Base-by-base conservation (phyloP, 2,113 vertebrate genomes). In the Semicossyphus pulcher region DNA sequence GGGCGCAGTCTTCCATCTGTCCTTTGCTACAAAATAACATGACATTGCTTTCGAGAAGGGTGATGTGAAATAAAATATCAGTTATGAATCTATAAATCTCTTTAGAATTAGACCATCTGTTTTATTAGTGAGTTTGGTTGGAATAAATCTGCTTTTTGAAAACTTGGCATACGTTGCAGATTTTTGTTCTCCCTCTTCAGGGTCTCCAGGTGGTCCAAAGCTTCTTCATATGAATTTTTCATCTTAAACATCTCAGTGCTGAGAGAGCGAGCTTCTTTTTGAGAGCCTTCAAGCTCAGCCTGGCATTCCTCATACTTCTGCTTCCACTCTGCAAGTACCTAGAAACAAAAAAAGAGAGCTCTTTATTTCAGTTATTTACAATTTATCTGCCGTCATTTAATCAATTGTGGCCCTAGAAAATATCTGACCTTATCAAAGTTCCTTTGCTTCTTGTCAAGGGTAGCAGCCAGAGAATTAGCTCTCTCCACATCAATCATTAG, bases 151-250 rank as follows among this genome's bases (percentile, higher is more conserved):
- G 42, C 18, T 44, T 59, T 69, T 25, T 12, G 6, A 25, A 66
- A 72, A 47, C 4, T 51, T 36, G 49, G 53, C 87, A n/a, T 90
- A 93, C 93, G 92, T 73, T 94, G 93, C 29, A 94, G 87, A 25
- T 92, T 94, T 29, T 94, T 94, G 86, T 93, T 94, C 78, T 98
- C 92, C 90, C 96, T 86, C 87, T 95, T 96, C 63, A 95, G 49
- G 1, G 94, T 95, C 85, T 96, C 95, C 4, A 97, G 89, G 0
- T 96, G 95, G 60, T 96, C 95, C 58, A 96, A 80, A 76, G 92
- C 71, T 84, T 97, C 95, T 80, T 96, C 94, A 4, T 95, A 96
- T 28, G 94, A 93, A 3, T 94, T 96, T 72, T 95, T 97, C 92
- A 96, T 80, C 78, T 96, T 96, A 63, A 96, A 96, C 76, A 95